Base-by-base conservation (phyloP, 1,140 invertebrate genomes). In the Drosophila triauraria region DNA sequence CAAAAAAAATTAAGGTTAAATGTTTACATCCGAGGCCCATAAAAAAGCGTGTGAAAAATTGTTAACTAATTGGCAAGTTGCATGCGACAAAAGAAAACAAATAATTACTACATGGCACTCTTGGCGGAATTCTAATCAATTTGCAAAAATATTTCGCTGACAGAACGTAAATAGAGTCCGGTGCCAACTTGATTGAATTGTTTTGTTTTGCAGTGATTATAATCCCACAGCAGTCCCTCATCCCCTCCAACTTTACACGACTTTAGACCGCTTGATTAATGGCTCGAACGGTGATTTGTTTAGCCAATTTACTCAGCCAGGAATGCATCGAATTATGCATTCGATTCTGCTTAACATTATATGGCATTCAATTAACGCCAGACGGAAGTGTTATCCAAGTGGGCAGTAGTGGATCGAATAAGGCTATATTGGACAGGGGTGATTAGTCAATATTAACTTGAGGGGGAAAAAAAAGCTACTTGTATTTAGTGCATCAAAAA, bases 11-110 rank as follows among this genome's bases (percentile, higher is more conserved):
- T 88, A 79, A 75, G 85, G 85, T 88, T 88, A 88, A 88, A 90
- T 88, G 75, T 63, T 72, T 75, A 84, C 85, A 88, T 88, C 84
- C 84, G 82, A 87, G 64, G 67, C 81, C 81, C 81, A 76, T 88
- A 85, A 88, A 85, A 70, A 78, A 74, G 85, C 85, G 85, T 90
- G 85, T 81, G 85, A 88, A 88, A 85, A 88, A 76, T 90, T 78
- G 77, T 61, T 67, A 81, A 84, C 80, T 80, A 84, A 88, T 88
- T 84, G 79, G 72, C 78, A 62, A 80, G 85, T 80, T 80, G 83
- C 75, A 80, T 76, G 76, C 57, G 48, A 65, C 69, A 64, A 64
- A 56, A 74, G 48, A 62, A 35, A 77, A 74, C 78, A 84, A 88
- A 81, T 70, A 88, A 82, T 90, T 81, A 78, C 10, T 20, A 9